Base-by-base conservation (phyloP, 2,113 vertebrate species). In the Porphyrio hochstetteri region DNA sequence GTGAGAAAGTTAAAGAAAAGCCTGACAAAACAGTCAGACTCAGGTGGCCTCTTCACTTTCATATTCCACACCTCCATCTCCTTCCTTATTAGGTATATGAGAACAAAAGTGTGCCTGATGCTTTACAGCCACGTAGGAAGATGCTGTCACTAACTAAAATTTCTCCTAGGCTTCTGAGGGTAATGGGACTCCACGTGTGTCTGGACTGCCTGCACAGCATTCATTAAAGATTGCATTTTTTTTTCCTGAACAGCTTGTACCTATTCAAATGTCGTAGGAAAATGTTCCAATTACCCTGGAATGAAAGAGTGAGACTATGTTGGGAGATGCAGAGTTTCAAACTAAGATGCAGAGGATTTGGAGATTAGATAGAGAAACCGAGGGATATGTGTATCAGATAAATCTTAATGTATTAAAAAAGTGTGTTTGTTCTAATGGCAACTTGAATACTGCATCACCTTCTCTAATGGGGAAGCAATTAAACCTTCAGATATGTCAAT, bases 401-500 rank as follows among this genome's bases (percentile, higher is more conserved):
- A 97, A 96, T 70, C 85, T 85, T 82, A 67, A 8, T 52, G 74
- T 52, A 68, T 86, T 95, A 84, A 85, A 88, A 46, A 55, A 89
- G 63, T 4, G 59, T 93, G 88, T 97, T 97, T 92, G 88, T 92
- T 96, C 95, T 95, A 95, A 96, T 85, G 70, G 94, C 92, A 86
- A 82, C 80, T 23, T 79, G 65, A 97, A 94, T 91, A 83, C 87
- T 92, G 91, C 92, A 88, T 95, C 97, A 97, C 97, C 97, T 98
- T 84, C 65, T 60, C 88, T 98, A 98, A 97, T 91, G 97, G 92
- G 96, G 95, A 97, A 97, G 96, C 96, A 96, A 96, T 98, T 98
- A 98, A 98, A 97, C 85, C 13, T 82, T 98, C 97, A 97, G 93
- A 94, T 96, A 88, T 94, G 96, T 97, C 96, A 97, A 97, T 98